Percentiles rank a stretch among this genome's conserved stretches.
Evolutionary conservation across 2,797 vertebrate genomes (phyloP).

Genomic region (Scleropages formosus): DNA sequence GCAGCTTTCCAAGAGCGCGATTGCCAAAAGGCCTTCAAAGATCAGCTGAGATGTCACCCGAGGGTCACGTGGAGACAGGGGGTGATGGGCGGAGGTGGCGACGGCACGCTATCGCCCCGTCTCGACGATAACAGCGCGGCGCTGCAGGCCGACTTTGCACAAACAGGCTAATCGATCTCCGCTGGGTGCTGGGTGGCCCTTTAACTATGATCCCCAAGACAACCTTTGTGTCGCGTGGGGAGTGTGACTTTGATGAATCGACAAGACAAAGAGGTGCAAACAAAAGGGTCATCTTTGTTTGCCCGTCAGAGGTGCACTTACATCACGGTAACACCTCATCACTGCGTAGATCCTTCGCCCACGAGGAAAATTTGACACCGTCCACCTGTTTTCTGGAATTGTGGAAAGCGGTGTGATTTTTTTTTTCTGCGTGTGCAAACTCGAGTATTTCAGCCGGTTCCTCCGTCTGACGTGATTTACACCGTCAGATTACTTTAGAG

Average conservation of each 20-base stretch:
- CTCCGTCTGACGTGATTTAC: no score
- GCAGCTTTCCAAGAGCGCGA: conserved; percentile 47
- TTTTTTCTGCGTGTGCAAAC: no score
- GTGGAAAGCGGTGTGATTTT: neutral
- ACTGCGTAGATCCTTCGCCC: neutral
- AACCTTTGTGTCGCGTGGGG: neutral
- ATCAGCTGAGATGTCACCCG: conserved; percentile 37
- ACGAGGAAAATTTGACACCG: no score
- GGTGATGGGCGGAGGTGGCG: conserved; percentile 37
- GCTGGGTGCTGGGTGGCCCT: conserved; percentile 37
- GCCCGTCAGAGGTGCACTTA: conserved; percentile 31
- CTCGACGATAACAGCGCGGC: conserved; percentile 47
- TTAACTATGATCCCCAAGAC: conserved; percentile 22
- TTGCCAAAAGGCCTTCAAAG: conserved; percentile 26
- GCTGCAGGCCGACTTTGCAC: conserved; percentile 48
- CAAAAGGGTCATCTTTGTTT: conserved; percentile 38
- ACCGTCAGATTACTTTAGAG: no score
- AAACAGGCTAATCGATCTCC: conserved; percentile 30
- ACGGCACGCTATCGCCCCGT: conserved; percentile 58
- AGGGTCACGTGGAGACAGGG: conserved; percentile 36
- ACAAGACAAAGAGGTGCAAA: neutral
- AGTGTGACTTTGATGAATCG: conserved; percentile 13
- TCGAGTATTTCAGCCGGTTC: no score
- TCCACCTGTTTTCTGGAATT: neutral
- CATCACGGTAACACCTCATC: neutral